These are phyloP conservation scores for Melipona bicolor DNA, from an alignment of 2,888 invertebrate genomes.

Conservation along the genomic window DNA sequence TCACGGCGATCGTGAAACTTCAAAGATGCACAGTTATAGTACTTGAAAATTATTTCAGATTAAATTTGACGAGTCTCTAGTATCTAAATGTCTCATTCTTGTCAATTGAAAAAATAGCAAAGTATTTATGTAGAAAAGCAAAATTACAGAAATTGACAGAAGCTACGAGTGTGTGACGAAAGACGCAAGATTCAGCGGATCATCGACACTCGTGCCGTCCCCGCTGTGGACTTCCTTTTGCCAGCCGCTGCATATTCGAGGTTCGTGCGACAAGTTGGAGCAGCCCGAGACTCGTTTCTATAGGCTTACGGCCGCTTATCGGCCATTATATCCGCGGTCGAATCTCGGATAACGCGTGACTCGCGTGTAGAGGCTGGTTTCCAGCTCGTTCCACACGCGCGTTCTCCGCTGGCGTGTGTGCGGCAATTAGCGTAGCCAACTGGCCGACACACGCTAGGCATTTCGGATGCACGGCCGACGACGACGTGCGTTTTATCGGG, in stretches of 20 bases:
- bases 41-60: too few relatives aligned
- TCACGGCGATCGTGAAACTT: too few relatives aligned
- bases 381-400: constrained; percentile 16
- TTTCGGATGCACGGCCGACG: constrained; percentile 28
- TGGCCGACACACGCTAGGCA: constrained; percentile 15
- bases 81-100: too few relatives aligned
- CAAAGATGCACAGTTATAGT: too few relatives aligned
- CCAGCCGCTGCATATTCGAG: neutral
- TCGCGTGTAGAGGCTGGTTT: constrained; percentile 72
- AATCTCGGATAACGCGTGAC: constrained; percentile 77
- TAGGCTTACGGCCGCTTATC: constrained; percentile 70
- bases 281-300: constrained; percentile 40
- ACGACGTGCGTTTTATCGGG: constrained; percentile 9
- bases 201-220: too few relatives aligned
- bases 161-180: too few relatives aligned
- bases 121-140: too few relatives aligned
- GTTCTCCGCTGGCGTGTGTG: constrained; percentile 52
- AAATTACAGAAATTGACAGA: too few relatives aligned
- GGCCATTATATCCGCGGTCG: constrained; percentile 74
- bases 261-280: neutral
- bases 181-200: too few relatives aligned
- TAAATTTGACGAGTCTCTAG: too few relatives aligned
- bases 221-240: neutral
- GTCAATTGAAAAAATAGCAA: too few relatives aligned
- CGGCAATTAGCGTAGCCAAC: constrained; percentile 66